Percentiles rank a stretch among this genome's conserved stretches.
phyloP scores from a whole-genome alignment of 2,888 invertebrate genomes.

The Thysanoteuthis rhombus region DNA sequence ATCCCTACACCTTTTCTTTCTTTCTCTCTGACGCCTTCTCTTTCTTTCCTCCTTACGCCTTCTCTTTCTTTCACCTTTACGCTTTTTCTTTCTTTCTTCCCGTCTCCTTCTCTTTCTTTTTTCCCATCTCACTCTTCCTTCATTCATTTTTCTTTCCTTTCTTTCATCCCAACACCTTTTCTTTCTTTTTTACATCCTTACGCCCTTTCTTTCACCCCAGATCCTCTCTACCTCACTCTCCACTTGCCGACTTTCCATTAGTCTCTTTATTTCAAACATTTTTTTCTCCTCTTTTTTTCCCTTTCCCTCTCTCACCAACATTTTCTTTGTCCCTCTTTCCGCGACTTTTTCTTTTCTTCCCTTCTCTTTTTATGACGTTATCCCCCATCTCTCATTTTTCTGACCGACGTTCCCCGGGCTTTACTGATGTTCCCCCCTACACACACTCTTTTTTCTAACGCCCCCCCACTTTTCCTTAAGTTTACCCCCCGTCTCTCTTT shows the following conservation, averaged over 20 bases:
- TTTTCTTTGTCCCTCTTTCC: no score
- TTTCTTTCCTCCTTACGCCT: no score
- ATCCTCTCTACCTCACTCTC: background rate
- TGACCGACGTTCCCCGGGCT: background rate
- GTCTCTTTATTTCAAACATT: background rate
- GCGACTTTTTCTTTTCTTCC: no score
- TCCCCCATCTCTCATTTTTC: background rate
- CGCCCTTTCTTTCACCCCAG: no score
- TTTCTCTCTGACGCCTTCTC: no score
- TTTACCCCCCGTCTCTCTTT: background rate
- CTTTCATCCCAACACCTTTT: no score
- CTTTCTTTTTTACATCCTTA: no score
- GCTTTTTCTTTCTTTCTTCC: background rate
- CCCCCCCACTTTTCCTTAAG: background rate
- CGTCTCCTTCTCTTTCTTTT: background rate
- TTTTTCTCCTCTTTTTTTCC: background rate
- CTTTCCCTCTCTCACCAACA: background rate
- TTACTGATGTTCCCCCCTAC: background rate
- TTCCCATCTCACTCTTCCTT: background rate
- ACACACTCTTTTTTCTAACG: background rate
- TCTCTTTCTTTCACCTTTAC: no score
- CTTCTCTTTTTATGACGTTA: no score
- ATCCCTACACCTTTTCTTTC: no score
- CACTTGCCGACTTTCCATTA: background rate
- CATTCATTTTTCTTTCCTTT: background rate